Evolutionary conservation across 2,888 invertebrate genomes (phyloP), one percentile per base, ranked within the genome.

Genomic region (Resseliella maxima): DNA sequence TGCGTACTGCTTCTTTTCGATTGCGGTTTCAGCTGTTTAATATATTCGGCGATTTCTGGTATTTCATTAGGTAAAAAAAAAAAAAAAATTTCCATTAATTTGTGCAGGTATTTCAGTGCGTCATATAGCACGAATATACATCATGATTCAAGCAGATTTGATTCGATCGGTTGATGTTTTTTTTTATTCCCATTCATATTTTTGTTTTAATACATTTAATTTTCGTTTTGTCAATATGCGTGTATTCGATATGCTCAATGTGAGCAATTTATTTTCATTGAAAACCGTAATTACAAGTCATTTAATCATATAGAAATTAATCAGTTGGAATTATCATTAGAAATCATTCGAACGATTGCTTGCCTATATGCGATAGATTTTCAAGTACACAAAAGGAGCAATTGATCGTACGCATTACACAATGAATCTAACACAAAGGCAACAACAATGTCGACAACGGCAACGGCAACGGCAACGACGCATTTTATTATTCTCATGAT

Each of bases 361-460:
- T 15, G 31, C 31, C 5, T 31, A 18, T 3, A 24, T 27, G 5
- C 59, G 27, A 8, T 24, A 59, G 50, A 59, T 24, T 3, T 72
- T 72, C 35, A 72, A 72, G 72, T 72, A 72, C 72, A 59, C 24
- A 72, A 2, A 35, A 31, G 72, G 72, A 72, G n/a, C 31, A n/a
- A n/a, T n/a, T 15, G 72, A 72, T 31, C 72, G 15, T n/a, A 31
- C 72, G 31, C 72, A 31, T 31, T 41, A 41, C 41, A 12, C 59
- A 59, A 21, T 24, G 24, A 31, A 72, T 31, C 72, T 1, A 72
- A 72, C 72, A 72, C 72, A 35, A 31, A n/a, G 15, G n/a, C 72
- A 31, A 18, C n/a, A n/a, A n/a, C n/a, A n/a, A n/a, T n/a, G n/a
- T n/a, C n/a, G n/a, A n/a, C n/a, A n/a, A n/a, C n/a, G n/a, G n/a